Conservation (phyloP, 2,797 vertebrate genomes). For the Lutra lutra region DNA sequence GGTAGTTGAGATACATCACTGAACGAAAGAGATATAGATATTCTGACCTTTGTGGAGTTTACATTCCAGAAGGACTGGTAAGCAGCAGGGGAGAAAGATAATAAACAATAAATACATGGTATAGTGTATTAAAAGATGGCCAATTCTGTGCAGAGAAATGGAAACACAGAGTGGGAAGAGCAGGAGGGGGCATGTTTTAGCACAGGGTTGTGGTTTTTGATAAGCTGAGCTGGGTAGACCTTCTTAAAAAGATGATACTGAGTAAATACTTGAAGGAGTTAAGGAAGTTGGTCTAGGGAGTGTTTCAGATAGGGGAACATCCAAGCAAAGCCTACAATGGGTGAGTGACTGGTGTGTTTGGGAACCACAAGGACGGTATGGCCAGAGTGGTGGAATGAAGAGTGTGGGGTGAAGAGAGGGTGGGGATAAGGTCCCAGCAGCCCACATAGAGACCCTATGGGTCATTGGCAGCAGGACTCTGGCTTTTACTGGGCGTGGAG, state of each 20-base stretch:
- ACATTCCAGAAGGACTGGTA: background rate
- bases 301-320: background rate
- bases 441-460: background rate
- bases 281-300: background rate
- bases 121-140: background rate
- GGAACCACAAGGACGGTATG: background rate
- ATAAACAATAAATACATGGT: background rate
- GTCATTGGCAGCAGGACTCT: background rate
- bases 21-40: background rate
- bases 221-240: background rate
- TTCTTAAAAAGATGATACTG: background rate
- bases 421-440: background rate
- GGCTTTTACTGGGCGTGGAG: background rate
- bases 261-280: background rate
- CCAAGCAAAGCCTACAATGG: background rate
- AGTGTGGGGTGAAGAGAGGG: too few relatives aligned
- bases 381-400: background rate
- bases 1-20: background rate
- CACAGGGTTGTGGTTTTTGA: background rate
- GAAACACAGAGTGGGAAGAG: background rate
- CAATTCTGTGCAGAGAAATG: background rate
- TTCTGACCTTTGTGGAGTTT: background rate
- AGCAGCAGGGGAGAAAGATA: background rate
- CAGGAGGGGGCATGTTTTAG: background rate
- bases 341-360: background rate